Evolutionary conservation across 2,888 invertebrate genomes (phyloP).

Genomic region (Morpho deidamia): DNA sequence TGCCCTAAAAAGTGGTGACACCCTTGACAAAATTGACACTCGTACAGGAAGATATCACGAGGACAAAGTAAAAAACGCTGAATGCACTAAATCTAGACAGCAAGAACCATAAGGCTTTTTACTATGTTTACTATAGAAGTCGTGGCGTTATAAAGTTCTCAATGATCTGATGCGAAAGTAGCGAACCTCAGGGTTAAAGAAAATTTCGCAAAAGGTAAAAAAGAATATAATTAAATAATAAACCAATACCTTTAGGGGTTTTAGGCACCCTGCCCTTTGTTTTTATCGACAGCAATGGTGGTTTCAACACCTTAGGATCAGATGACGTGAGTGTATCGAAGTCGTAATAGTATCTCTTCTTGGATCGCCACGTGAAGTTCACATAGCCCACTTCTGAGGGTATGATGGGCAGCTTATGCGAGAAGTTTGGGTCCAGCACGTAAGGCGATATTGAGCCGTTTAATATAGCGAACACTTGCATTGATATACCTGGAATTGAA

Average conservation of each 20-base stretch:
- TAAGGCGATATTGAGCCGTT: slow-evolving; percentile 92
- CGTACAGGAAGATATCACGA: no score
- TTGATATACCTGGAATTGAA: slow-evolving; percentile 82
- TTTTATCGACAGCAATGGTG: slow-evolving; percentile 93
- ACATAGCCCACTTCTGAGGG: slow-evolving; percentile 95
- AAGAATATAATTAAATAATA: not conserved
- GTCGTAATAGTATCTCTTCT: slow-evolving; percentile 90
- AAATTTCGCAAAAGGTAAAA: no score
- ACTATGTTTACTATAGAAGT: no score
- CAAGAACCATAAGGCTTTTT: no score
- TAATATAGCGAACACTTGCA: slow-evolving; percentile 93
- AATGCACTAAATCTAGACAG: no score
- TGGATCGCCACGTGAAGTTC: slow-evolving; percentile 94
- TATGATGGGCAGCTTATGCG: slow-evolving; percentile 92
- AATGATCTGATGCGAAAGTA: no score
- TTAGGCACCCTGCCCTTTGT: slow-evolving; percentile 91
- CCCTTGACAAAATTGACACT: no score
- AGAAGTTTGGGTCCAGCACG: slow-evolving; percentile 93
- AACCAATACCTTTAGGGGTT: slow-evolving; percentile 85
- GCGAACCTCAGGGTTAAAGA: no score
- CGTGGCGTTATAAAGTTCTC: no score
- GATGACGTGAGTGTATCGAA: slow-evolving; percentile 92
- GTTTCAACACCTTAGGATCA: slow-evolving; percentile 89
- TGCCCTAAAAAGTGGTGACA: no score
- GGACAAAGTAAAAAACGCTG: no score